phyloP scores from a whole-genome alignment of 2,797 vertebrate genomes.

The Poecilia gillii region DNA sequence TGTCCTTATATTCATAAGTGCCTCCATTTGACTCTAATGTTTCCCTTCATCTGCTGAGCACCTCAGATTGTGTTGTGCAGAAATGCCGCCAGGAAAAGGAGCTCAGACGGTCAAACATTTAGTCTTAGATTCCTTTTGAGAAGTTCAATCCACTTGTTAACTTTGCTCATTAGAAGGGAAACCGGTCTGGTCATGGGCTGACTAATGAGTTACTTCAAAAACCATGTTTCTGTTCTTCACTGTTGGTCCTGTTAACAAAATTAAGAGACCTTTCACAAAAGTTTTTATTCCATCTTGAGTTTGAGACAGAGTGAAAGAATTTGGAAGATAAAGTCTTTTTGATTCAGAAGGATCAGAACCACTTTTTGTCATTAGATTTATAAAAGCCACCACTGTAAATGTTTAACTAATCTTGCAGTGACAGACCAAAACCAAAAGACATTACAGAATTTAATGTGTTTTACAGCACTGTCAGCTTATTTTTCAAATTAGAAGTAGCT shows the following conservation, averaged over 20 bases:
- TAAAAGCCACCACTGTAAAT: neutral
- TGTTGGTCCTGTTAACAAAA: neutral
- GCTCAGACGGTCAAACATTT: conserved; percentile 62
- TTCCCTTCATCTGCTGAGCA: conserved; percentile 41
- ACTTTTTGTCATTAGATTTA: conserved; percentile 41
- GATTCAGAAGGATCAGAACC: conserved; percentile 63
- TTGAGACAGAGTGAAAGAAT: neutral
- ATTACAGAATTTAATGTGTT: neutral
- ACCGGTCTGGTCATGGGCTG: conserved; percentile 16
- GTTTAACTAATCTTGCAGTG: neutral
- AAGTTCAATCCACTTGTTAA: conserved; percentile 45
- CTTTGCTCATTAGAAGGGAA: conserved; percentile 2
- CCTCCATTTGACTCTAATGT: conserved; percentile 39
- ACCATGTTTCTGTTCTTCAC: conserved; percentile 8
- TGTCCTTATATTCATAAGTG: conserved; percentile 41
- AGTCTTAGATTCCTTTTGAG: conserved; percentile 46
- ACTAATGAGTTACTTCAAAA: conserved; percentile 22
- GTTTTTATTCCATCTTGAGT: neutral
- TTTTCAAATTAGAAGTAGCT: neutral
- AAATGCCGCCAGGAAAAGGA: conserved; percentile 50
- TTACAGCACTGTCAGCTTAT: neutral
- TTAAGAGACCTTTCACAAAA: neutral
- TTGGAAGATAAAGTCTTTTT: conserved; percentile 27
- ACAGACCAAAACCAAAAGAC: neutral
- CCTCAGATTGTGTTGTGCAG: conserved; percentile 65